phyloP scores from a whole-genome alignment of 2,113 vertebrate species.

The Bos indicus region DNA sequence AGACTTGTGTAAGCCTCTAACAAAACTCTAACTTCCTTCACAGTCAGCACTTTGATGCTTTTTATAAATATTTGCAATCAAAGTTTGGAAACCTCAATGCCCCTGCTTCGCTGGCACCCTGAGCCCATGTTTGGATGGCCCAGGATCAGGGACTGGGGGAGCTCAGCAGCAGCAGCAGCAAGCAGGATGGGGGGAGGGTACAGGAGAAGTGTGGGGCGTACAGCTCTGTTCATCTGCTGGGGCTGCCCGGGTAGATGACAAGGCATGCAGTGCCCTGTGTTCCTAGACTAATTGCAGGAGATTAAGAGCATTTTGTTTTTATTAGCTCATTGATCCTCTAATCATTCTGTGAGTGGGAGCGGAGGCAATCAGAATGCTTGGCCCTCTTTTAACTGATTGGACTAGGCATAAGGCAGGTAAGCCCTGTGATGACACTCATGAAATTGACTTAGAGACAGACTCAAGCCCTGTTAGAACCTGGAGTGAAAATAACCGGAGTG shows the following conservation, averaged over 20 bases:
- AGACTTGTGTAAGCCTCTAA: not conserved
- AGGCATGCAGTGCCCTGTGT: not conserved
- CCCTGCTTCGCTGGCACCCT: not conserved
- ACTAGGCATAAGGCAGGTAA: not conserved
- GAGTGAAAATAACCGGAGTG: not conserved
- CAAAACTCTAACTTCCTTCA: not conserved
- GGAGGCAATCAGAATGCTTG: not conserved
- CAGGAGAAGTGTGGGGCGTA: too few relatives aligned
- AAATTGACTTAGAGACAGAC: not conserved
- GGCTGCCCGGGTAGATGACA: rapidly evolving
- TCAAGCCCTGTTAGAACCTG: not conserved
- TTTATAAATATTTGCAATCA: not conserved
- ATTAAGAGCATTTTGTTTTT: not conserved
- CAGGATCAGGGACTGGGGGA: not conserved
- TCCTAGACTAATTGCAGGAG: not conserved
- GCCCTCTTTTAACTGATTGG: not conserved
- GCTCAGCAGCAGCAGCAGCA: not conserved
- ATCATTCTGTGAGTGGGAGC: not conserved
- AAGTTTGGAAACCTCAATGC: not conserved
- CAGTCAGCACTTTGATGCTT: not conserved
- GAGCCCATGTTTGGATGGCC: not conserved
- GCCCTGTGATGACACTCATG: not conserved
- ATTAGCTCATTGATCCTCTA: not conserved
- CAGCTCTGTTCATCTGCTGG: not conserved
- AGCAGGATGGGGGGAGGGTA: rapidly evolving